Evolutionary conservation across 2,797 vertebrate genomes (phyloP).

Genomic region (Holocentrus rufus): DNA sequence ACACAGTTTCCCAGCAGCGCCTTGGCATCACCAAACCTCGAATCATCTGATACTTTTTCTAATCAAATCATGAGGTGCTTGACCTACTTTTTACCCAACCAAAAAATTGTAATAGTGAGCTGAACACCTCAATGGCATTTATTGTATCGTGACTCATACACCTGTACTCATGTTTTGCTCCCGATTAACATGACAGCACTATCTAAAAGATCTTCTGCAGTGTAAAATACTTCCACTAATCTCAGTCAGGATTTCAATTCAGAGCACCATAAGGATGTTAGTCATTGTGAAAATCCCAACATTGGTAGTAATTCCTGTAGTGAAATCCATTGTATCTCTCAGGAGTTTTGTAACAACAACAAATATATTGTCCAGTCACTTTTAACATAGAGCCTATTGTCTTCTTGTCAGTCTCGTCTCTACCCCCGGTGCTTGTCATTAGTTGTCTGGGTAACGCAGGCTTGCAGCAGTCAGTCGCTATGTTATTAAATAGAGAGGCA

Average conservation of each 20-base stretch:
- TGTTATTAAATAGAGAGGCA: slow-evolving; percentile 73
- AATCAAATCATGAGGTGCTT: slow-evolving; percentile 9
- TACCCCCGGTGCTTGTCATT: slow-evolving; percentile 67
- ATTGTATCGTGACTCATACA: background rate
- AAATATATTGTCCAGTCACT: slow-evolving; percentile 37
- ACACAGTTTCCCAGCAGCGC: too few species aligned
- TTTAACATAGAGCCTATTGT: slow-evolving; percentile 50
- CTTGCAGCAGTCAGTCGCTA: slow-evolving; percentile 58
- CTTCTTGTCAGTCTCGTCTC: slow-evolving; percentile 52
- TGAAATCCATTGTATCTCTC: slow-evolving; percentile 13
- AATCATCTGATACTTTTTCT: too few species aligned
- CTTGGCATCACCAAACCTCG: too few species aligned
- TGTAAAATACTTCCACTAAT: background rate
- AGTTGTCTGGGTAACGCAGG: slow-evolving; percentile 76
- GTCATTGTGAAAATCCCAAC: background rate
- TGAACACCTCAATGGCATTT: background rate
- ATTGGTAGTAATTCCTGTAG: background rate
- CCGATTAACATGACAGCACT: too few species aligned
- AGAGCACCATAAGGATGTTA: background rate
- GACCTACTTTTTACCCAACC: background rate
- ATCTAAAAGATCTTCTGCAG: background rate
- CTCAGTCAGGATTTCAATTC: background rate
- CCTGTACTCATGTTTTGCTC: background rate
- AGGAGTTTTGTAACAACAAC: slow-evolving; percentile 15
- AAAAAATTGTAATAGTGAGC: too few species aligned